Percentiles rank a stretch among this genome's conserved stretches.
Evolutionary conservation across 1,140 invertebrate species (phyloP).

Genomic region (Eupeodes corollae): DNA sequence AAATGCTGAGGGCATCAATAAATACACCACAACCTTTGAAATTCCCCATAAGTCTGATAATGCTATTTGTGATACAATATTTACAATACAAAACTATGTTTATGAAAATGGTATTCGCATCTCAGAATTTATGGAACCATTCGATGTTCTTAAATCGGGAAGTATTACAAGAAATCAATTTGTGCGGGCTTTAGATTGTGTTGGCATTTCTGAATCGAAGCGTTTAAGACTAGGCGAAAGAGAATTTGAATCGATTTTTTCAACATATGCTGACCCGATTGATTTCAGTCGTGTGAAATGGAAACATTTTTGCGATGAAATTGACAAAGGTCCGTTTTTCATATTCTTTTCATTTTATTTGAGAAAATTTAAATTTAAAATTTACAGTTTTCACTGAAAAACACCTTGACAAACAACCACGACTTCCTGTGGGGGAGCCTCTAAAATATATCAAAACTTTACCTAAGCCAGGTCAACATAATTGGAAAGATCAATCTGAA

Average conservation of each 20-base stretch:
- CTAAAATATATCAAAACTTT: conserved; percentile 39
- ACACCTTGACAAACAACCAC: conserved; percentile 52
- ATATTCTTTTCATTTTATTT: neutral
- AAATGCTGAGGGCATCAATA: conserved; percentile 33
- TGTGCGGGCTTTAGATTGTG: conserved; percentile 46
- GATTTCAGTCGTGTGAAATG: conserved; percentile 51
- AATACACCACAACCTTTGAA: conserved; percentile 26
- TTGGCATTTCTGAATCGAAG: conserved; percentile 46
- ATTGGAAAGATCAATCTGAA: conserved; percentile 39
- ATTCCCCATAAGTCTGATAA: conserved; percentile 18
- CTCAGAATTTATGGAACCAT: conserved; percentile 49
- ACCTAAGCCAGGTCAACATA: conserved; percentile 34
- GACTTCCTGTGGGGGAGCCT: conserved; percentile 34
- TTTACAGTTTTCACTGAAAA: conserved; percentile 51
- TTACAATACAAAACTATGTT: conserved; percentile 39
- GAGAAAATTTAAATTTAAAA: neutral
- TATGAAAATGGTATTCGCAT: conserved; percentile 48
- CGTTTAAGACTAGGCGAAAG: conserved; percentile 41
- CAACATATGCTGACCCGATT: conserved; percentile 51
- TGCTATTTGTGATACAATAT: conserved; percentile 24
- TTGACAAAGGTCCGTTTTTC: conserved; percentile 44
- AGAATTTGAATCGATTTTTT: conserved; percentile 46
- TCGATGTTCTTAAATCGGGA: conserved; percentile 49
- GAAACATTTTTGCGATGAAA: conserved; percentile 59
- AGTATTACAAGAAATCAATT: conserved; percentile 53